A percentile compares a stretch with the other conserved stretches of the same genome.
Evolutionary conservation across 2,797 vertebrate genomes (phyloP).

Genomic region (Smutsia gigantea): DNA sequence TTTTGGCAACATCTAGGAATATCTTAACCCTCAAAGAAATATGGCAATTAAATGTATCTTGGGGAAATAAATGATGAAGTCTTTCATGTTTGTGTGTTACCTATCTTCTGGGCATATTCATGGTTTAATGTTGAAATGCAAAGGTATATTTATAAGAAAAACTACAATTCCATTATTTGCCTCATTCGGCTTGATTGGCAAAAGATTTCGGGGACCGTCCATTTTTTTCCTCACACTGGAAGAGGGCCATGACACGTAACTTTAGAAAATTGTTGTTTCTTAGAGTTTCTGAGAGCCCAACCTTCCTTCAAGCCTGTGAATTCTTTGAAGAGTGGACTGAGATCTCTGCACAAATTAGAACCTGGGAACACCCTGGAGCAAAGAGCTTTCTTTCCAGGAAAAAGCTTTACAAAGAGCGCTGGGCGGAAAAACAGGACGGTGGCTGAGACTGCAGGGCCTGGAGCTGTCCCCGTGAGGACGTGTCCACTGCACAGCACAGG

Average conservation of each 20-base stretch:
- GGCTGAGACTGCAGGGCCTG: too few relatives aligned
- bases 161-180: not conserved
- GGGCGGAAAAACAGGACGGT: not conserved
- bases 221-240: not conserved
- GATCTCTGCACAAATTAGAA: not conserved
- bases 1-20: not conserved
- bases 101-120: not conserved
- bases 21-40: not conserved
- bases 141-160: not conserved
- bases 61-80: not conserved
- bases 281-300: not conserved
- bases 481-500: rapidly evolving
- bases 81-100: not conserved
- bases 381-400: not conserved
- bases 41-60: not conserved
- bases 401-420: not conserved
- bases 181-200: not conserved
- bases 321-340: not conserved
- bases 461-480: not conserved
- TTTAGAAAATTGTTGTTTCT: not conserved
- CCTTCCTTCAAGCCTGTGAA: not conserved
- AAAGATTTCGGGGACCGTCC: not conserved
- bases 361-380: not conserved
- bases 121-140: not conserved
- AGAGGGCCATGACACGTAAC: not conserved